Base-by-base conservation (phyloP, 37 sponge, comb jelly and placozoan species). In the Amphimedon queenslandica region DNA sequence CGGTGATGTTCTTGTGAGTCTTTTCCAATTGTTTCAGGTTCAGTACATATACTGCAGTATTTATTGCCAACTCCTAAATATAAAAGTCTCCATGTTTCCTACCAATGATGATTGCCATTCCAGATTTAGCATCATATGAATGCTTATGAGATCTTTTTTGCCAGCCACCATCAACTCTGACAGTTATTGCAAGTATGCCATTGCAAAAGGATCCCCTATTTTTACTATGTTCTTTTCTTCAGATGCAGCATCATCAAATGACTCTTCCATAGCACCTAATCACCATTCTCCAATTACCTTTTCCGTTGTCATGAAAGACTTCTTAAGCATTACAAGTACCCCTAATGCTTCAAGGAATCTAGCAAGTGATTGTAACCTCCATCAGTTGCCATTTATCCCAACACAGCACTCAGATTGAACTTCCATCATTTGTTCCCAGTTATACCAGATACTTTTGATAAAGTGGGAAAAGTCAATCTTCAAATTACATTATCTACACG, bases 131-230 rank as follows among this genome's bases (percentile, higher is more conserved):
- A 65, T 66, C 65, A 63, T 74, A 74, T 38, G 64, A 43, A 70
- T 86, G 87, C 33, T 79, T 79, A 40, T 75, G 87, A 8, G 75
- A 71, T 8, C 80, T 58, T 53, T 86, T 86, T 32, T 55, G 41
- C 87, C 87, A 86, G 24, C 87, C 79, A 36, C 74, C 79, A 42
- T 78, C 84, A 33, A 79, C 80, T 6, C 74, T 64, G 0, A 80
- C 77, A 39, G 87, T 75, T 37, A 80, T 71, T 20, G 80, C 80
- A 55, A 74, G 81, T 40, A 73, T 21, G 2, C 74, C 73, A 18
- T 84, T 34, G 37, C 78, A 75, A 37, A 55, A 74, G 28, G 57
- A 42, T 18, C 63, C 70, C n/a, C 42, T 74, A 30, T 74, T 30
- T 43, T 73, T 31, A 78, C 85, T 37, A 79, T n/a, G 27, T 33